Conservation (phyloP, 2,113 vertebrate genomes). For the Arvicanthis niloticus region DNA sequence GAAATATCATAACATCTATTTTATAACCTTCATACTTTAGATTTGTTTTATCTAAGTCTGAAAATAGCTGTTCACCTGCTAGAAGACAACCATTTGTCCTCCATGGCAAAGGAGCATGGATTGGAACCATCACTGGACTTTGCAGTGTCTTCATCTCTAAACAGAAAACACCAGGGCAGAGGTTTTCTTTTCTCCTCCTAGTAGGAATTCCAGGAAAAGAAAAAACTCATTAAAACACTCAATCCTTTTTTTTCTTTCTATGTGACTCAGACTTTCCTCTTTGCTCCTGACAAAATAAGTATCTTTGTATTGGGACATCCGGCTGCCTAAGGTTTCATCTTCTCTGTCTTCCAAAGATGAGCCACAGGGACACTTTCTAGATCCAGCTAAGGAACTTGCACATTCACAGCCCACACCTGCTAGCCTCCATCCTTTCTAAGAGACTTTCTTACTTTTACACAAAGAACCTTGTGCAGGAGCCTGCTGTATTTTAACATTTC, state of each 20-base stretch:
- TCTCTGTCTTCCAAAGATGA: background rate
- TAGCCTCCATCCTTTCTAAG: slow-evolving; percentile 63
- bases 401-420: slow-evolving; percentile 78
- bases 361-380: background rate
- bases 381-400: slow-evolving; percentile 68
- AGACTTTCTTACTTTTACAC: slow-evolving; percentile 31
- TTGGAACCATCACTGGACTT: slow-evolving; percentile 50
- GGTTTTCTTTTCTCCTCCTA: slow-evolving; percentile 22
- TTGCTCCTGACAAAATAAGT: slow-evolving; percentile 59
- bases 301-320: slow-evolving; percentile 65
- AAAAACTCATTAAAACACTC: slow-evolving; percentile 63
- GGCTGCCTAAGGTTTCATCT: background rate
- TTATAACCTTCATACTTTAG: background rate
- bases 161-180: slow-evolving; percentile 59
- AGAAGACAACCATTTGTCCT: slow-evolving; percentile 5
- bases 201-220: slow-evolving; percentile 73
- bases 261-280: slow-evolving; percentile 72
- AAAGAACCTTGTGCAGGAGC: slow-evolving; percentile 70
- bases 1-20: slow-evolving; percentile 17
- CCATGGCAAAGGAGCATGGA: slow-evolving; percentile 62
- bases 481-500: slow-evolving; percentile 72
- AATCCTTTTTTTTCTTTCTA: slow-evolving; percentile 67
- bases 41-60: background rate
- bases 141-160: slow-evolving; percentile 37
- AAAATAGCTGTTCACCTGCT: background rate